Evolutionary conservation across 2,797 vertebrate genomes (phyloP).

Genomic region (Sebastes kiyomatsui): DNA sequence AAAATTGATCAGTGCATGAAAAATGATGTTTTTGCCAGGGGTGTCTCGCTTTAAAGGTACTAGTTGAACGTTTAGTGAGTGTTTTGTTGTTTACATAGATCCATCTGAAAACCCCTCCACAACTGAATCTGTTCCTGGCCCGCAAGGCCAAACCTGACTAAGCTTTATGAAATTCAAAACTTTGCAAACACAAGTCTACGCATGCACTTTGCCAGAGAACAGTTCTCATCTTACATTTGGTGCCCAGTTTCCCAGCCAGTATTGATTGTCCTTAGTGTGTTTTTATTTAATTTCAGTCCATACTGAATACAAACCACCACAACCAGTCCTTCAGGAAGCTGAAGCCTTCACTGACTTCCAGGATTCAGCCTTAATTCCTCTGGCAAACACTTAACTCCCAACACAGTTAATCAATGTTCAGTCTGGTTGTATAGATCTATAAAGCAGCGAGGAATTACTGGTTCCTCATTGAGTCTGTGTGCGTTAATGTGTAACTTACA

Average conservation of each 20-base stretch:
- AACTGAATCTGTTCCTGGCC: background rate
- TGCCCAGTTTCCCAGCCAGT: background rate
- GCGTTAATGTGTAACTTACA: constrained; percentile 2
- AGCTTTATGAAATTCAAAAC: background rate
- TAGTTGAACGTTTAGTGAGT: background rate
- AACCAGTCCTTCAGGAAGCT: background rate
- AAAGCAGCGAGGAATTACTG: background rate
- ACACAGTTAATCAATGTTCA: constrained; percentile 8
- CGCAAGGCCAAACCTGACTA: background rate
- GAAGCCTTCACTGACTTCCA: background rate
- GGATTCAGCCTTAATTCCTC: background rate
- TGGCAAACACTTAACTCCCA: background rate
- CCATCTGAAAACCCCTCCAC: background rate
- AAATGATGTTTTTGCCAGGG: too few relatives aligned
- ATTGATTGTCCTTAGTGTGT: constrained; percentile 23
- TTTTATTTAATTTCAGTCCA: constrained; percentile 1
- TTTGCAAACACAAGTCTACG: background rate
- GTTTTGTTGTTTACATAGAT: background rate
- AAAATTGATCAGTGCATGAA: too few relatives aligned
- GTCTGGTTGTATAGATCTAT: background rate
- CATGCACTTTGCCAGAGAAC: background rate
- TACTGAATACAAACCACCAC: background rate
- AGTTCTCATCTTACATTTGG: background rate
- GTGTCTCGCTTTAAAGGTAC: background rate
- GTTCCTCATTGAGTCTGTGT: constrained; percentile 9